A percentile compares a stretch with the other conserved stretches of the same genome.
These are phyloP conservation scores for Drosophila mauritiana DNA, from an alignment of 1,140 invertebrate genomes.

Conservation along the genomic window DNA sequence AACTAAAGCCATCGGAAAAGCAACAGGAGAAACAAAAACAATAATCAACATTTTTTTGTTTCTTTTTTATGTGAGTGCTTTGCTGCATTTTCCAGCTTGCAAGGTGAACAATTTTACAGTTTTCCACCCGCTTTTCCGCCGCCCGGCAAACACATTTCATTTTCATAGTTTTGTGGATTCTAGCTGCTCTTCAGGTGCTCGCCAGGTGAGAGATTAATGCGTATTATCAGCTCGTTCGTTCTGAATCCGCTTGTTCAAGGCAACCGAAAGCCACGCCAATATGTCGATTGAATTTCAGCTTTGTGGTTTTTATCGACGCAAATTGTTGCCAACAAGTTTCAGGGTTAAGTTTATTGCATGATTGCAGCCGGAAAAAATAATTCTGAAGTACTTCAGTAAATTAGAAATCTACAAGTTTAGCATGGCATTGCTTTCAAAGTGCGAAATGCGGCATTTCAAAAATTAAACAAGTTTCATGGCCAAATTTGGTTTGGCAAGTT, in stretches of 20 bases:
- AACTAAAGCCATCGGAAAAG: conserved; percentile 32
- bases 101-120: conserved; percentile 45
- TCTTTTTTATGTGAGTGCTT: conserved; percentile 7
- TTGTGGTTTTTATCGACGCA: conserved; percentile 29
- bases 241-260: conserved; percentile 39
- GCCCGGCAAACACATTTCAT: conserved; percentile 16
- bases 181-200: conserved; percentile 7
- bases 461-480: too few relatives aligned
- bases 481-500: too few relatives aligned
- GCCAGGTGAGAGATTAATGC: conserved; percentile 49
- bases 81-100: conserved; percentile 13
- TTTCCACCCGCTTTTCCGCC: conserved; percentile 6
- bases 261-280: conserved; percentile 27
- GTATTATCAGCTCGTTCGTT: conserved; percentile 30
- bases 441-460: too few relatives aligned
- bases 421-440: too few relatives aligned
- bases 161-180: conserved; percentile 18
- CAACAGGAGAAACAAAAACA: conserved; percentile 47
- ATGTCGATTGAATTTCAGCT: conserved; percentile 49
- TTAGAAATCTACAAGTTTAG: too few relatives aligned
- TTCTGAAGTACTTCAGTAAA: not conserved
- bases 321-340: conserved; percentile 40
- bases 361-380: conserved; percentile 17
- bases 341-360: conserved; percentile 25
- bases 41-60: conserved; percentile 35